Conservation (phyloP, 2,888 invertebrate genomes). For the Lasius platythorax region DNA sequence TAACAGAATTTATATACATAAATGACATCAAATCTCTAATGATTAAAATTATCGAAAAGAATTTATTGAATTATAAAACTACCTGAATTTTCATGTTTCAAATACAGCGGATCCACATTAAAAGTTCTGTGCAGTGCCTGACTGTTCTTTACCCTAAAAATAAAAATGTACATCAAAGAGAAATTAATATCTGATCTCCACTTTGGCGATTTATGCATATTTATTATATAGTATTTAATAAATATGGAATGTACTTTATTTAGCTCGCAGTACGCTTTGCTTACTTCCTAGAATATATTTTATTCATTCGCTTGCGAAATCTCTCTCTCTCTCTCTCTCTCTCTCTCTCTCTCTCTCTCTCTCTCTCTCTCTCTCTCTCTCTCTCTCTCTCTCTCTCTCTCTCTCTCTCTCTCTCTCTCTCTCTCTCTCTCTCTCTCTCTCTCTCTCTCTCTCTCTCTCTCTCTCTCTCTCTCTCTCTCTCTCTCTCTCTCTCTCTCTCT, state of each 20-base stretch:
- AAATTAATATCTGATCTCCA: neutral
- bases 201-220: neutral
- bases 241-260: neutral
- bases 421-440: no score
- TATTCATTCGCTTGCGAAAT: neutral
- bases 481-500: no score
- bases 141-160: constrained; percentile 96
- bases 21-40: neutral
- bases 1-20: neutral
- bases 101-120: constrained; percentile 98
- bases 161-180: constrained; percentile 40
- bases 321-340: no score
- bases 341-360: no score
- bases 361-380: no score
- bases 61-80: constrained; percentile 8
- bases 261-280: neutral
- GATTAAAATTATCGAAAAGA: neutral
- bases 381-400: no score
- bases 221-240: neutral
- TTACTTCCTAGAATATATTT: neutral
- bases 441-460: no score
- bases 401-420: no score
- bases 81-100: constrained; percentile 99
- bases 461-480: no score
- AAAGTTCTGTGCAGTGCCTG: constrained; percentile 97